These are phyloP conservation scores for Micronycteris hirsuta DNA, from an alignment of 2,113 vertebrate genomes.

Conservation along the genomic window DNA sequence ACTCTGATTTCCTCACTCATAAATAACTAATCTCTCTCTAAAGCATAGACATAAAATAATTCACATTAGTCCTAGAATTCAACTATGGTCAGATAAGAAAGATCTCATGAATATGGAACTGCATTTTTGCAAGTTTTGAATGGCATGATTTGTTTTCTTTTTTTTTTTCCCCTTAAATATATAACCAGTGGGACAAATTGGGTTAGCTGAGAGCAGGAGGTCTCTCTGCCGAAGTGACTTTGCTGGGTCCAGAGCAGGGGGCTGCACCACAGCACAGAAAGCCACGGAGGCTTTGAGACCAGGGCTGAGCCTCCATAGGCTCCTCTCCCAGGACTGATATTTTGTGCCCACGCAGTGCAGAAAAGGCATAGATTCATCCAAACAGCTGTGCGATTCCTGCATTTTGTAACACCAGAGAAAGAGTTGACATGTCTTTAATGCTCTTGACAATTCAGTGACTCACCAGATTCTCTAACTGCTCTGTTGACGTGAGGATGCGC, in stretches of 20 bases:
- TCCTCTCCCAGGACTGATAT: neutral
- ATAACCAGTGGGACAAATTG: neutral
- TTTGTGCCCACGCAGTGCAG: neutral
- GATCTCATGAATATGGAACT: neutral
- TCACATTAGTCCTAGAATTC: neutral
- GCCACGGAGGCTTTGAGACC: neutral
- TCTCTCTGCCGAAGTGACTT: neutral
- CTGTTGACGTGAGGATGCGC: neutral
- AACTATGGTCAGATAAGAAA: neutral
- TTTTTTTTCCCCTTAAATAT: neutral
- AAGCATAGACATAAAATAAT: neutral
- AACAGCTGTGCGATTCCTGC: neutral
- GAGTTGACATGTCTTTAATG: neutral
- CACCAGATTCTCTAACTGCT: neutral
- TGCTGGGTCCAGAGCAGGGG: fast-evolving
- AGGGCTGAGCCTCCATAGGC: neutral
- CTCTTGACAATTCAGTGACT: neutral
- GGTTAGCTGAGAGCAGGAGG: neutral
- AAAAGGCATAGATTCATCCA: neutral
- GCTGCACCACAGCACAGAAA: neutral
- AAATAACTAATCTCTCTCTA: neutral
- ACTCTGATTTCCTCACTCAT: neutral
- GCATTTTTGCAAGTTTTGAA: neutral
- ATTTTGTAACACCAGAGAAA: neutral
- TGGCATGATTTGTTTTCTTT: neutral